Conservation (phyloP, 2,797 vertebrate species). For the Neoniphon sammara region DNA sequence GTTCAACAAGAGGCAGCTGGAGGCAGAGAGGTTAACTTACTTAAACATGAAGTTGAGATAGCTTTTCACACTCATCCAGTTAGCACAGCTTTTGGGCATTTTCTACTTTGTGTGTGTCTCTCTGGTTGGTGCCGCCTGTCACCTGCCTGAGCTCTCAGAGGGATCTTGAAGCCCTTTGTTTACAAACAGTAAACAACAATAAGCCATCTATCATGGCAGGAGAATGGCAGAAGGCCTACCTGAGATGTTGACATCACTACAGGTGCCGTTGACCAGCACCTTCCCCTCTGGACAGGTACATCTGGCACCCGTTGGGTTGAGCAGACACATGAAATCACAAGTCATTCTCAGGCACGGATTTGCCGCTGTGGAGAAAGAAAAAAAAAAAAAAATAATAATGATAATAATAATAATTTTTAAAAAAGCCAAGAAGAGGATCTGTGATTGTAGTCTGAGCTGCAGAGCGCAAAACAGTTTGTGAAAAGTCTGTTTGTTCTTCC, state of each 20-base stretch:
- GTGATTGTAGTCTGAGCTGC: conserved; percentile 18
- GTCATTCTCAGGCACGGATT: conserved; percentile 92
- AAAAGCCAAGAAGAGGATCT: conserved; percentile 28
- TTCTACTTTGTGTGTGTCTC: too few species aligned
- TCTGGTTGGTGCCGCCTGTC: too few species aligned
- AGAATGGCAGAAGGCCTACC: conserved; percentile 76
- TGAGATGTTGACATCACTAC: conserved; percentile 87
- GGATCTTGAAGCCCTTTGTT: background rate
- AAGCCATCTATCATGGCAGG: background rate
- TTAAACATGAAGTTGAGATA: too few species aligned
- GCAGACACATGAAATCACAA: conserved; percentile 97
- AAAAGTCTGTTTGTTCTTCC: conserved; percentile 27
- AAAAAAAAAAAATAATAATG: background rate
- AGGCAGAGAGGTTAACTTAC: too few species aligned
- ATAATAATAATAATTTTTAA: background rate
- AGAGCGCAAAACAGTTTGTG: conserved; percentile 19
- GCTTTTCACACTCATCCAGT: too few species aligned
- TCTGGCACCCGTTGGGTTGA: conserved; percentile 92
- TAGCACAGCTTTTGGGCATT: too few species aligned
- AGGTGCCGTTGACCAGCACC: conserved; percentile 91
- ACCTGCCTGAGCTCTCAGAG: too few species aligned
- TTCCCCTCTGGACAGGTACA: conserved; percentile 97
- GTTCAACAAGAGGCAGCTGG: too few species aligned
- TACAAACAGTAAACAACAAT: background rate
- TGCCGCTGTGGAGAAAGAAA: conserved; percentile 80